Percentiles rank a stretch among this genome's conserved stretches.
Evolutionary conservation across 2,888 invertebrate species (phyloP).

Genomic region (Sipha maydis): DNA sequence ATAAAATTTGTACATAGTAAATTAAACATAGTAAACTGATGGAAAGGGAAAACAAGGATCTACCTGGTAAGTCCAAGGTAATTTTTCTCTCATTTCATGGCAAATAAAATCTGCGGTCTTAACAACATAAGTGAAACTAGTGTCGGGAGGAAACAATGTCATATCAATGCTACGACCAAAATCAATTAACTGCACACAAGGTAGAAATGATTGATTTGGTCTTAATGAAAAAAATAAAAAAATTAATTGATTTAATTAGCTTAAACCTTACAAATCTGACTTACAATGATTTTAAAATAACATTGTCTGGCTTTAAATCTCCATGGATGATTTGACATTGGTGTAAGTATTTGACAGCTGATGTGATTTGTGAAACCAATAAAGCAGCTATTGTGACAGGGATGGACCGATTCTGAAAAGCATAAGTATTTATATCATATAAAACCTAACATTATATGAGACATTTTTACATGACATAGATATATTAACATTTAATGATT

Average conservation of each 20-base stretch:
- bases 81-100: conserved; percentile 89
- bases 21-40: background rate
- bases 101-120: conserved; percentile 83
- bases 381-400: conserved; percentile 62
- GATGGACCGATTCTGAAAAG: conserved; percentile 60
- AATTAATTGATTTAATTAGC: background rate
- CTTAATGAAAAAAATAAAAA: conserved; percentile 34
- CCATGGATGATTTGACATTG: conserved; percentile 90
- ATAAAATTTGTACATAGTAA: conserved; percentile 57
- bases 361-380: conserved; percentile 63
- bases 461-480: too few relatives aligned
- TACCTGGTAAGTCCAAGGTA: conserved; percentile 89
- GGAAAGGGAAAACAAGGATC: background rate
- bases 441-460: too few relatives aligned
- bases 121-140: conserved; percentile 80
- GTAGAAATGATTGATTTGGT: conserved; percentile 69
- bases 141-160: conserved; percentile 80
- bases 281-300: conserved; percentile 81
- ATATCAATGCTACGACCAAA: conserved; percentile 95
- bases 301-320: conserved; percentile 96
- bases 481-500: conserved; percentile 67
- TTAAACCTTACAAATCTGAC: conserved; percentile 66
- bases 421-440: too few relatives aligned
- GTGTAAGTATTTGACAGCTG: conserved; percentile 80
- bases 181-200: conserved; percentile 87